phyloP scores from a whole-genome alignment of 1,140 invertebrate genomes.

The Chionoecetes opilio region DNA sequence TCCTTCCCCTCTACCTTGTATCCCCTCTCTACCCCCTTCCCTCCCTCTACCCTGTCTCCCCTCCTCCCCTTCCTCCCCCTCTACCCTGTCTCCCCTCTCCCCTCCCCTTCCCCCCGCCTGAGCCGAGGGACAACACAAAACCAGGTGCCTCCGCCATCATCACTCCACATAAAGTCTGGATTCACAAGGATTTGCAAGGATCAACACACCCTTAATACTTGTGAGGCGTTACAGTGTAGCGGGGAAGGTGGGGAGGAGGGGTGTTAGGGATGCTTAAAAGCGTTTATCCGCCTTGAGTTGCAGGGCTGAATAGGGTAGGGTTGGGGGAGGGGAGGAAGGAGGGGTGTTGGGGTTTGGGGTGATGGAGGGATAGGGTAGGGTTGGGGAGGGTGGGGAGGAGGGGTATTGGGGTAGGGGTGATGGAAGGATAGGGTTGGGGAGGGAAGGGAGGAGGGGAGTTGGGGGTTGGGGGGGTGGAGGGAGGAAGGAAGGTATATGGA shows the following conservation, averaged over 20 bases:
- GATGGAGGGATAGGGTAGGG: neutral
- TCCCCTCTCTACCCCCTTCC: no score
- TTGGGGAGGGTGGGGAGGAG: neutral
- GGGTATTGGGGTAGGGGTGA: no score
- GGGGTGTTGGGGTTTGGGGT: neutral
- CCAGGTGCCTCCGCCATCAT: neutral
- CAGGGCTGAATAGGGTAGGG: neutral
- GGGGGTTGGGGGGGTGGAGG: no score
- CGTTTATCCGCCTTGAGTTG: neutral
- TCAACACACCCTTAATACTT: conserved; percentile 20
- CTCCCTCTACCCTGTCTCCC: neutral
- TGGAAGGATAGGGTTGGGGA: no score
- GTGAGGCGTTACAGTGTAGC: neutral
- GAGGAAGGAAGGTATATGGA: no score
- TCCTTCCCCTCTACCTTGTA: neutral
- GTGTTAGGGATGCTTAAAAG: neutral
- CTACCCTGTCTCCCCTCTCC: neutral
- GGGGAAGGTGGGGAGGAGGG: neutral
- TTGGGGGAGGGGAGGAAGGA: neutral
- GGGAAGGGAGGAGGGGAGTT: no score
- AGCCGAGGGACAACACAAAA: neutral
- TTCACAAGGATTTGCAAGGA: conserved; percentile 28
- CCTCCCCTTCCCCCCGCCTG: neutral
- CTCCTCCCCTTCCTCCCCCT: neutral
- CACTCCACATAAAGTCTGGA: conserved; percentile 19